Evolutionary conservation across 2,113 vertebrate genomes (phyloP).

Genomic region (Mobula birostris): DNA sequence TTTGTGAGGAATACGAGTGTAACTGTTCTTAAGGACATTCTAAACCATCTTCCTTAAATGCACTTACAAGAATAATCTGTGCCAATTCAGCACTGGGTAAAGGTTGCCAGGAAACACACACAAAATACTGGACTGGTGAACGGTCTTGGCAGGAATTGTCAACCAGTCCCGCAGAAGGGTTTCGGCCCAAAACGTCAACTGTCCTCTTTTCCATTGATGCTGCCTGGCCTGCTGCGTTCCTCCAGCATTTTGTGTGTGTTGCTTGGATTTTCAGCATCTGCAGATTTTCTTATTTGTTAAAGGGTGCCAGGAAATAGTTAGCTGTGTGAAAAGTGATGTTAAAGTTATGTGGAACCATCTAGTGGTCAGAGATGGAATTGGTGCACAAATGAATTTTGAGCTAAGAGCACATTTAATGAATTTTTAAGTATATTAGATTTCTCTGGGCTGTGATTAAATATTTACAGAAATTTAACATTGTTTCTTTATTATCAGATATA

Average conservation of each 20-base stretch:
- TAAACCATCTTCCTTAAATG: not conserved
- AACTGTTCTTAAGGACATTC: not conserved
- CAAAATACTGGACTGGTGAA: too few relatives aligned
- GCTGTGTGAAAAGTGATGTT: not conserved
- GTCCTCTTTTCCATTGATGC: too few relatives aligned
- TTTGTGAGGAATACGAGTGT: too few relatives aligned
- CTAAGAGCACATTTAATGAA: not conserved
- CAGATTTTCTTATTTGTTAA: too few relatives aligned
- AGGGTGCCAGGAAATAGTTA: not conserved
- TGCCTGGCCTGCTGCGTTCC: too few relatives aligned
- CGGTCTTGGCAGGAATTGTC: too few relatives aligned
- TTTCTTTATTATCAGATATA: not conserved
- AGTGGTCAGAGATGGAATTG: not conserved
- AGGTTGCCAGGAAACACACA: too few relatives aligned
- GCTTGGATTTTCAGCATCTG: too few relatives aligned
- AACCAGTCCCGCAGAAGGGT: too few relatives aligned
- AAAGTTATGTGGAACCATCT: slow-evolving; percentile 19
- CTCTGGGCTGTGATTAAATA: not conserved
- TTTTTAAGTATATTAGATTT: not conserved
- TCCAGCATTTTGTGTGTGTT: too few relatives aligned
- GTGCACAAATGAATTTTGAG: not conserved
- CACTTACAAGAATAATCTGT: not conserved
- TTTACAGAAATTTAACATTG: not conserved
- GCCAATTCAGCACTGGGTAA: not conserved
- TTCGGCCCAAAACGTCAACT: too few relatives aligned